A percentile compares a stretch with the other conserved stretches of the same genome.
These are phyloP conservation scores for Scaptomyza reducta DNA, from an alignment of 2,888 invertebrate species.

Conservation along the genomic window DNA sequence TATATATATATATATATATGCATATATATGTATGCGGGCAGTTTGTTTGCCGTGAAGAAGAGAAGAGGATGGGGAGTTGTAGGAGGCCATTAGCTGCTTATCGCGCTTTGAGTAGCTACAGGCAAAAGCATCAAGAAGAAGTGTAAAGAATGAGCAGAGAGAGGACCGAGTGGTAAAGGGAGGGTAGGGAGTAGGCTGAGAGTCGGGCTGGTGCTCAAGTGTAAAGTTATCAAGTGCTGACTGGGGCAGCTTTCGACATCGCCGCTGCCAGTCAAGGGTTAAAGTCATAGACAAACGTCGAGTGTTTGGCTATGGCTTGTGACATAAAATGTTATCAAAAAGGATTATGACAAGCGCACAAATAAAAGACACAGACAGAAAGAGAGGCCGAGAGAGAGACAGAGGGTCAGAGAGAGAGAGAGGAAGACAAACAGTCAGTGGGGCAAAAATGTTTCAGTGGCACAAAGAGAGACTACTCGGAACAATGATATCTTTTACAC, in stretches of 20 bases:
- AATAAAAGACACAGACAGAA: conserved; percentile 7
- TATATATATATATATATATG: not conserved
- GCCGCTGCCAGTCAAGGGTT: conserved; percentile 66
- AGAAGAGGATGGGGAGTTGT: conserved; percentile 20
- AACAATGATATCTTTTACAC: conserved; percentile 39
- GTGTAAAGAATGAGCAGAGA: no score
- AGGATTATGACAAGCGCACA: conserved; percentile 74
- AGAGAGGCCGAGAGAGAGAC: not conserved
- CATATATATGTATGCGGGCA: conserved; percentile 46
- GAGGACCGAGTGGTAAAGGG: not conserved
- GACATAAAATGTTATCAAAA: conserved; percentile 79
- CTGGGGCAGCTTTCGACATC: conserved; percentile 37
- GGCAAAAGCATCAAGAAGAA: conserved; percentile 7
- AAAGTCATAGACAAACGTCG: conserved; percentile 73
- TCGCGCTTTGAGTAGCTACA: conserved; percentile 66
- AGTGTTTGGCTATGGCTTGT: conserved; percentile 75
- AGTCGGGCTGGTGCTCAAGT: conserved; percentile 56
- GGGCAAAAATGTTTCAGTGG: conserved; percentile 62
- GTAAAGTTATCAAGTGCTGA: conserved; percentile 76
- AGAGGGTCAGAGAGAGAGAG: not conserved
- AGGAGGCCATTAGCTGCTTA: conserved; percentile 73
- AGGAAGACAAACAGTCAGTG: conserved; percentile 15
- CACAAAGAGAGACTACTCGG: conserved; percentile 54
- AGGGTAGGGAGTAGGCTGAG: not conserved
- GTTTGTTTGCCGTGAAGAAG: conserved; percentile 38